Percentiles rank a stretch among this genome's conserved stretches.
phyloP scores from a whole-genome alignment of 2,888 invertebrate genomes.

The Phortica okadai region DNA sequence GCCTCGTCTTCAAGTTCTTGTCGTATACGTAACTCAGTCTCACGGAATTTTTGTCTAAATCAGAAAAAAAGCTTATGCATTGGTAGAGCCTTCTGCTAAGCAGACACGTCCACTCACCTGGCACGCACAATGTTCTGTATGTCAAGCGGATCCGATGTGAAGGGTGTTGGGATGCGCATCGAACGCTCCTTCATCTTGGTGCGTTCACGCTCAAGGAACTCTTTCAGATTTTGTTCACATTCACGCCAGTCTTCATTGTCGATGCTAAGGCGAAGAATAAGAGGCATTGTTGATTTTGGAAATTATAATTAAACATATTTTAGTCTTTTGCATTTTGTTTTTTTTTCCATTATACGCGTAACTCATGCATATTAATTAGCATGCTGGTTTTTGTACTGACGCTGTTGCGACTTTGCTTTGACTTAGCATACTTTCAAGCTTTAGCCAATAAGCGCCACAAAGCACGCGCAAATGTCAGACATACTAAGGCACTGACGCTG shows the following conservation, averaged over 20 bases:
- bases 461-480: background rate
- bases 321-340: constrained; percentile 33
- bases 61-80: background rate
- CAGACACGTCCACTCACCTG: constrained; percentile 57
- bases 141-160: constrained; percentile 71
- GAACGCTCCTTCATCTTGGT: constrained; percentile 73
- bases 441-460: background rate
- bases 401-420: background rate
- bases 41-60: constrained; percentile 72
- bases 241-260: constrained; percentile 73
- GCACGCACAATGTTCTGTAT: constrained; percentile 71
- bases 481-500: background rate
- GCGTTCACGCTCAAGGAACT: constrained; percentile 72
- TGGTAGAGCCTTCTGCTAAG: background rate
- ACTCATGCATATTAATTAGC: constrained; percentile 52
- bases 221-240: constrained; percentile 72
- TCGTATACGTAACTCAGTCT: constrained; percentile 69
- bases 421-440: constrained; percentile 26
- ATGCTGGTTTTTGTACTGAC: background rate
- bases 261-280: constrained; percentile 60
- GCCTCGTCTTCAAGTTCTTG: constrained; percentile 62
- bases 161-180: constrained; percentile 61
- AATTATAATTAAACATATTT: constrained; percentile 32
- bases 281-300: constrained; percentile 2
- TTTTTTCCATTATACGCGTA: background rate